Evolutionary conservation across 1,140 invertebrate species (phyloP).

Genomic region (Drosophila bifasciata): DNA sequence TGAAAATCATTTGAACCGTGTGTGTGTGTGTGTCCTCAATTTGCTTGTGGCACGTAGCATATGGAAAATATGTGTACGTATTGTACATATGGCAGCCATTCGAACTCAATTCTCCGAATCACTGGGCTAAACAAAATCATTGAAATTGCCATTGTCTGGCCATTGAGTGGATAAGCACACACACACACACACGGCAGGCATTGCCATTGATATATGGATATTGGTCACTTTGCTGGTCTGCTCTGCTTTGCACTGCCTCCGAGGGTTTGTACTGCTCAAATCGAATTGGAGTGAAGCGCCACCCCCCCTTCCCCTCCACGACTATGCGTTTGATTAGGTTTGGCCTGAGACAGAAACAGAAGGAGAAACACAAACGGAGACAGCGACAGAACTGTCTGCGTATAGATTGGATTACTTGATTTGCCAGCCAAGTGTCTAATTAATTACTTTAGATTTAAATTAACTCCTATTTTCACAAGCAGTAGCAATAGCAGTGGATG

Average conservation of each 20-base stretch:
- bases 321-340: background rate
- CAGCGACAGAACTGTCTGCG: conserved; percentile 5
- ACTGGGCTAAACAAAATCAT: conserved; percentile 82
- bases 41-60: conserved; percentile 47
- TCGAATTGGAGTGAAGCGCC: conserved; percentile 8
- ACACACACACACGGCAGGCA: conserved; percentile 19
- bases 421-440: conserved; percentile 64
- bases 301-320: conserved; percentile 20
- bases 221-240: conserved; percentile 34
- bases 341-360: background rate
- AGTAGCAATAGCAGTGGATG: conserved; percentile 21
- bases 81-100: conserved; percentile 23
- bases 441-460: conserved; percentile 83
- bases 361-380: conserved; percentile 7
- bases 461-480: conserved; percentile 55
- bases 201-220: conserved; percentile 54
- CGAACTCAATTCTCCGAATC: conserved; percentile 79
- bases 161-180: conserved; percentile 55
- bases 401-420: conserved; percentile 47
- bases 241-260: background rate
- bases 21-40: conserved; percentile 32
- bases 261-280: background rate
- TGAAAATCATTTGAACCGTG: conserved; percentile 65
- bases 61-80: conserved; percentile 30
- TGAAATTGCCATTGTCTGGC: conserved; percentile 68